Evolutionary conservation across 2,797 vertebrate genomes (phyloP).

Genomic region (Morelia viridis): DNA sequence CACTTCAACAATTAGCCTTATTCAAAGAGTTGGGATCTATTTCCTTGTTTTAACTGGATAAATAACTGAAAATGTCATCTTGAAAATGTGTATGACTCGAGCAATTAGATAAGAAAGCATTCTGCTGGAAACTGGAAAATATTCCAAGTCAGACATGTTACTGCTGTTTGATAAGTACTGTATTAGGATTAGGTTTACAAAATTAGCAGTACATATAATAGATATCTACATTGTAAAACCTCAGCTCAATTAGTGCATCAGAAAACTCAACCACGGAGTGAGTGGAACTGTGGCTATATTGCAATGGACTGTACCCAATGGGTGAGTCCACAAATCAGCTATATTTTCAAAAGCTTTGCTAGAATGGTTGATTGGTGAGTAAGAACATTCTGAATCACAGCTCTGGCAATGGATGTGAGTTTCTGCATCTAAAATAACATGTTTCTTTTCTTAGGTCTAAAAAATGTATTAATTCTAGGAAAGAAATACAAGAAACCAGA

Average conservation of each 20-base stretch:
- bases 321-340: rapidly evolving
- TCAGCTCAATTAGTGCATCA: neutral
- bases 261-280: neutral
- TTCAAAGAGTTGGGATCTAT: conserved; percentile 15
- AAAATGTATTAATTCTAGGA: neutral
- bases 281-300: neutral
- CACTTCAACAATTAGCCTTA: neutral
- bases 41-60: conserved; percentile 48
- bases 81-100: conserved; percentile 34
- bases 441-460: neutral
- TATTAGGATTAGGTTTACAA: rapidly evolving
- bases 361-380: neutral
- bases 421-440: neutral
- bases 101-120: conserved; percentile 12
- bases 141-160: neutral
- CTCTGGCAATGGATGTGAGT: neutral
- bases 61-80: conserved; percentile 24
- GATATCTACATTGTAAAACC: neutral
- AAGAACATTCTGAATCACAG: conserved; percentile 1
- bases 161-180: neutral
- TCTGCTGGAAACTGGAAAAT: conserved; percentile 23
- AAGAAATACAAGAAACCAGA: neutral
- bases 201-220: neutral
- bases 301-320: neutral
- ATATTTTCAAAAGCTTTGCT: neutral